phyloP scores from a whole-genome alignment of 2,113 vertebrate genomes.

The Meles meles region DNA sequence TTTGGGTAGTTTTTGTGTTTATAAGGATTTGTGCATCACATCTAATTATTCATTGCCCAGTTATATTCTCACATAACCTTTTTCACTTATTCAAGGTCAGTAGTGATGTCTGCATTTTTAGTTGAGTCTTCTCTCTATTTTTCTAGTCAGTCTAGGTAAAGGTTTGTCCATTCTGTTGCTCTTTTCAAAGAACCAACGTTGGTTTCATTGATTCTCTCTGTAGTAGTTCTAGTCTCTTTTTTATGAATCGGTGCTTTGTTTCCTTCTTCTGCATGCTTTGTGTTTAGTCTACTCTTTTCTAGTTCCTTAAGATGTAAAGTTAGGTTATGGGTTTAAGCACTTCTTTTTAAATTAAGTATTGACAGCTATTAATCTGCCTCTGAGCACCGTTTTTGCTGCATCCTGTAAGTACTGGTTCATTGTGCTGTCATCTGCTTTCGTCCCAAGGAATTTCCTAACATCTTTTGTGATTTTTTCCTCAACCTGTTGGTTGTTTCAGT shows the following conservation, averaged over 20 bases:
- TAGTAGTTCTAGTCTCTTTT: not conserved
- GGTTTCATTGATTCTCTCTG: not conserved
- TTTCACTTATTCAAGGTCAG: not conserved
- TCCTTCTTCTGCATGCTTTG: not conserved
- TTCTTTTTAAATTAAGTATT: not conserved
- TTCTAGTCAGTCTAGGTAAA: not conserved
- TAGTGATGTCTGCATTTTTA: not conserved
- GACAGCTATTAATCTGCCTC: not conserved
- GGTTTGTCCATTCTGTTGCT: not conserved
- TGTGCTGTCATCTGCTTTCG: not conserved
- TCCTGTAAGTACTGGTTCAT: not conserved
- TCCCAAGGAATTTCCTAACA: not conserved
- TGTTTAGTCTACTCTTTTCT: not conserved
- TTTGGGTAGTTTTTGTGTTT: not conserved
- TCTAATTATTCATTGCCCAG: not conserved
- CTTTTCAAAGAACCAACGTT: not conserved
- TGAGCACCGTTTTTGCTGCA: not conserved
- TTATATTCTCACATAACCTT: not conserved
- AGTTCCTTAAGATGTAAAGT: not conserved
- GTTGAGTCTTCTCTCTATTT: not conserved
- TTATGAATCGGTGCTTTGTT: not conserved
- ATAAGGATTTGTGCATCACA: not conserved
- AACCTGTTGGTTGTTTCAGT: not conserved
- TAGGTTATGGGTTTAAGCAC: not conserved
- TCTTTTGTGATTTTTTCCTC: not conserved